These are phyloP conservation scores for Notarius lentiginosus DNA, from an alignment of 2,113 vertebrate genomes.

Conservation along the genomic window DNA sequence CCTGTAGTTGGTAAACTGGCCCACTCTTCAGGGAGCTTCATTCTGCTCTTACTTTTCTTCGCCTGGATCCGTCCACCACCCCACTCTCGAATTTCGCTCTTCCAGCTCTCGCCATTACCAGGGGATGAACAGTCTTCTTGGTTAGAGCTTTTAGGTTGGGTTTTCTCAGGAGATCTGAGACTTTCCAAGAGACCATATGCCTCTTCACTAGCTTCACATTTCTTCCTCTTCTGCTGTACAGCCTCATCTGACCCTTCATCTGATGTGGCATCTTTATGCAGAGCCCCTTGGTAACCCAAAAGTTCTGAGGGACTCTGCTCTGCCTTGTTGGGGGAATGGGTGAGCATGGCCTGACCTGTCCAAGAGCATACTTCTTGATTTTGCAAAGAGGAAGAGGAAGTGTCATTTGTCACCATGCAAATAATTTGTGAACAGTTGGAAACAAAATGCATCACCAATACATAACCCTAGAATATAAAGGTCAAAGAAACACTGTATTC, in stretches of 20 bases:
- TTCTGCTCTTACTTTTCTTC: conserved; percentile 73
- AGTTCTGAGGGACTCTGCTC: conserved; percentile 59
- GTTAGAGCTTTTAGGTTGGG: conserved; percentile 38
- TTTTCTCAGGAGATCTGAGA: conserved; percentile 53
- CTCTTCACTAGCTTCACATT: conserved; percentile 70
- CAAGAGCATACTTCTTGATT: conserved; percentile 51
- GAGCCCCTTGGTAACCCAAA: conserved; percentile 57
- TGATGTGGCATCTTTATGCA: conserved; percentile 29
- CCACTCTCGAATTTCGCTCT: conserved; percentile 73
- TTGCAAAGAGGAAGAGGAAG: conserved; percentile 70
- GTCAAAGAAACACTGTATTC: conserved; percentile 3
- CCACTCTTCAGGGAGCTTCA: conserved; percentile 76
- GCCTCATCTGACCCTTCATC: conserved; percentile 63
- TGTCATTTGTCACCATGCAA: conserved; percentile 64
- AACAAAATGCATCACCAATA: conserved; percentile 59
- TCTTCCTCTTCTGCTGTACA: conserved; percentile 70
- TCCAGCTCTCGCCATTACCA: conserved; percentile 67
- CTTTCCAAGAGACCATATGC: conserved; percentile 65
- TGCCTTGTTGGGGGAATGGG: conserved; percentile 51
- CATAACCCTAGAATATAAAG: conserved; percentile 37
- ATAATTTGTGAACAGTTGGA: conserved; percentile 54
- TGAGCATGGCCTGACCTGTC: conserved; percentile 51
- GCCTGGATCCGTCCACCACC: conserved; percentile 70
- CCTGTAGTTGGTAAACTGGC: conserved; percentile 55
- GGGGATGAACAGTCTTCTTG: conserved; percentile 34